Evolutionary conservation across 2,797 vertebrate species (phyloP).

Genomic region (Chelidonichthys spinosus): DNA sequence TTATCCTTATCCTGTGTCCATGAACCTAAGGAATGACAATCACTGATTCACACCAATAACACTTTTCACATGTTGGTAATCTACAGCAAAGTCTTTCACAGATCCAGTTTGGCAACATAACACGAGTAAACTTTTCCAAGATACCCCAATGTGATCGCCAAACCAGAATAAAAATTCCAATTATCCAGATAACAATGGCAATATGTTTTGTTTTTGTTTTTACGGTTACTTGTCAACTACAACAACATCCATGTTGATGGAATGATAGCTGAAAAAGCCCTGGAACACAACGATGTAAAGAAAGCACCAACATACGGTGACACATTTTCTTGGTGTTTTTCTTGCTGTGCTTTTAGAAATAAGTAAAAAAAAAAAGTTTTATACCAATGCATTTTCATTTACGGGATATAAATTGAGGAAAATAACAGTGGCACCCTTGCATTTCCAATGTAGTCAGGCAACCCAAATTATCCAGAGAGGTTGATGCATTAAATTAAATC

Average conservation of each 20-base stretch:
- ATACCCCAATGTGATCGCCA: slow-evolving; percentile 18
- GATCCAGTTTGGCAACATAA: slow-evolving; percentile 30
- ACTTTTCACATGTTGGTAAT: slow-evolving; percentile 53
- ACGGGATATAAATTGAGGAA: slow-evolving; percentile 8
- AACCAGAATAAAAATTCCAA: slow-evolving; percentile 20
- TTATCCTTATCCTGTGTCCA: slow-evolving; percentile 44
- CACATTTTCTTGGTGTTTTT: slow-evolving; percentile 6
- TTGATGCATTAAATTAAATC: slow-evolving; percentile 26
- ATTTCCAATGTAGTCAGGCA: neutral
- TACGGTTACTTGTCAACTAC: slow-evolving; percentile 25
- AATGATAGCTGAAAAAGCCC: neutral
- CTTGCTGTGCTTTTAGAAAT: slow-evolving; percentile 38
- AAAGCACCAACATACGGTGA: slow-evolving; percentile 18
- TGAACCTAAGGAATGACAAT: slow-evolving; percentile 44
- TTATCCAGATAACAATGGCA: slow-evolving; percentile 21
- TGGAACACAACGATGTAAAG: slow-evolving; percentile 11
- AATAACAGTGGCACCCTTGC: slow-evolving; percentile 18
- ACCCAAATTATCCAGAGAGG: slow-evolving; percentile 13
- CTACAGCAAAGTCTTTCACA: slow-evolving; percentile 51
- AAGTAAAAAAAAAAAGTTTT: slow-evolving; percentile 6
- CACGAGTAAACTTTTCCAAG: slow-evolving; percentile 74
- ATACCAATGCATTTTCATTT: slow-evolving; percentile 29
- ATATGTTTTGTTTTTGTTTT: slow-evolving; percentile 25
- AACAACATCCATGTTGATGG: slow-evolving; percentile 30
- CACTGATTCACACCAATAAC: slow-evolving; percentile 67